Conservation (phyloP, 2,113 vertebrate genomes). For the Xenopus borealis region DNA sequence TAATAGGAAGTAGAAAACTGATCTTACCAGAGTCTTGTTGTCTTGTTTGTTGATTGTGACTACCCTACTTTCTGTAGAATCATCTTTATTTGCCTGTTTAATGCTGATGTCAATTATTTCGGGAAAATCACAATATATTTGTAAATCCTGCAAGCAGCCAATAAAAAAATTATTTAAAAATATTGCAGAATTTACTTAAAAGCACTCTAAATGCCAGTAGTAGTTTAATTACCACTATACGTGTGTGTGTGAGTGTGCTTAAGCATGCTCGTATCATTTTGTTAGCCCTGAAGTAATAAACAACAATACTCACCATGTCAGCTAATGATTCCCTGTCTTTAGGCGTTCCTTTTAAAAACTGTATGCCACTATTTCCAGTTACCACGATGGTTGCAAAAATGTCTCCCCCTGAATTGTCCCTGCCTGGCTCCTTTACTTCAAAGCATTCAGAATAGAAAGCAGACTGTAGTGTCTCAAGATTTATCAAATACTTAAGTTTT, state of each 20-base stretch:
- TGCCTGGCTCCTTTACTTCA: slow-evolving; percentile 78
- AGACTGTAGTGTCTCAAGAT: slow-evolving; percentile 86
- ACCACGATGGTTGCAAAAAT: slow-evolving; percentile 82
- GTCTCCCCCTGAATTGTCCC: slow-evolving; percentile 66
- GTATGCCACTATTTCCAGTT: slow-evolving; percentile 88
- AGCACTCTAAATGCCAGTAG: too few relatives aligned
- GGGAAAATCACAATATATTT: slow-evolving; percentile 92
- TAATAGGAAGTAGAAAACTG: not conserved
- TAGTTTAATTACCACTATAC: too few relatives aligned
- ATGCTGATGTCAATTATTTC: slow-evolving; percentile 94
- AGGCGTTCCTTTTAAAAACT: slow-evolving; percentile 74
- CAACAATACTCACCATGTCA: slow-evolving; percentile 66
- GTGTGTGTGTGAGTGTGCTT: too few relatives aligned
- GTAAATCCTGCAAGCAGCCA: slow-evolving; percentile 71
- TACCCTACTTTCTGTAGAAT: slow-evolving; percentile 84
- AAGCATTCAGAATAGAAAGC: slow-evolving; percentile 87
- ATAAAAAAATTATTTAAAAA: not conserved
- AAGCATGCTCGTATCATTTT: too few relatives aligned
- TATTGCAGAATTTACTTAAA: too few relatives aligned
- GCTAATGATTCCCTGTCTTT: slow-evolving; percentile 63
- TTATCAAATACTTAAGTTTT: slow-evolving; percentile 95
- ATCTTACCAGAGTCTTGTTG: slow-evolving; percentile 83
- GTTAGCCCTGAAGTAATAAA: not conserved
- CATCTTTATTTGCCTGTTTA: slow-evolving; percentile 88
- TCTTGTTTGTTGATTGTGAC: slow-evolving; percentile 92